phyloP scores from a whole-genome alignment of 2,113 vertebrate genomes.

The Morphnarchus princeps region DNA sequence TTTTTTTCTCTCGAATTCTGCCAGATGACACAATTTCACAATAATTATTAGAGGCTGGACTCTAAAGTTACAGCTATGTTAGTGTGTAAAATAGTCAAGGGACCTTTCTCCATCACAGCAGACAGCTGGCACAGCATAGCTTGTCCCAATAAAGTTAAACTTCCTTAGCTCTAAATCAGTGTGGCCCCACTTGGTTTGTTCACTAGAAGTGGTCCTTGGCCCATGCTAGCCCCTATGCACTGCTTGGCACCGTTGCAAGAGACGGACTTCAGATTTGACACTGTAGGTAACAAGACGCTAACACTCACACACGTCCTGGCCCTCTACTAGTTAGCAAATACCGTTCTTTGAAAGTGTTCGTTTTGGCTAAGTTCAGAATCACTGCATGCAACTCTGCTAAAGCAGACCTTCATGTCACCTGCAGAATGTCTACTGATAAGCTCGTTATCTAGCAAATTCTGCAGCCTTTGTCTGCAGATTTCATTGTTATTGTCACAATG shows the following conservation, averaged over 20 bases:
- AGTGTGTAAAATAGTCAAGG: not conserved
- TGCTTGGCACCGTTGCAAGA: not conserved
- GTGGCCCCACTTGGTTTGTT: not conserved
- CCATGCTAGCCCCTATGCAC: not conserved
- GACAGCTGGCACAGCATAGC: not conserved
- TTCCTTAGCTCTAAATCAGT: not conserved
- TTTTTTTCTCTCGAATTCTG: not conserved
- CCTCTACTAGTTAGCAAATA: not conserved
- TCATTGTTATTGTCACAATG: conserved; percentile 27
- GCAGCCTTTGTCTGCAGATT: not conserved
- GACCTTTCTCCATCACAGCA: not conserved
- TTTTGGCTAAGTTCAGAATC: not conserved
- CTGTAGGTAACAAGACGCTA: not conserved
- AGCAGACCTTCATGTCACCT: not conserved
- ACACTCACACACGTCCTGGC: rapidly evolving
- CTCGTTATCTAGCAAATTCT: not conserved
- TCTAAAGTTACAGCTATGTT: not conserved
- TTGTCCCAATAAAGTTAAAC: not conserved
- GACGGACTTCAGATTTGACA: not conserved
- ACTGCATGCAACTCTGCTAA: not conserved
- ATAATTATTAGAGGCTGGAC: not conserved
- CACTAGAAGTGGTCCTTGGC: not conserved
- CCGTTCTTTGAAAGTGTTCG: not conserved
- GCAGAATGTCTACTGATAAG: not conserved
- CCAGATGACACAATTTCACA: not conserved